Conservation (phyloP, 2,113 vertebrate genomes). For the Synchiropus splendidus region DNA sequence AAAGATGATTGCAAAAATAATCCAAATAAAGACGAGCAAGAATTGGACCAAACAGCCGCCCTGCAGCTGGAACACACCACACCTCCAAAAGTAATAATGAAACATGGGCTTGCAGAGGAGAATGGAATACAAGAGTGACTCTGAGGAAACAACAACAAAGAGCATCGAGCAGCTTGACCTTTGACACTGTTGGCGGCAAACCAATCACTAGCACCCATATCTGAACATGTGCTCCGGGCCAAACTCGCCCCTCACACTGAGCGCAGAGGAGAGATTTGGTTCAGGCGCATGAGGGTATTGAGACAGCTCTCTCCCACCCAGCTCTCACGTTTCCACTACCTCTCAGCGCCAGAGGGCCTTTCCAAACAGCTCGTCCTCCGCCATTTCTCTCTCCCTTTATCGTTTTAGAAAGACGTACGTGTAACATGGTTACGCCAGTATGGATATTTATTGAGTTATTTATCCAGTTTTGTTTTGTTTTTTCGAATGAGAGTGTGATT, state of each 20-base stretch:
- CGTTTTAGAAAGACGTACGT: slow-evolving; percentile 11
- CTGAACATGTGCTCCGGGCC: slow-evolving; percentile 92
- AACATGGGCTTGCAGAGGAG: slow-evolving; percentile 45
- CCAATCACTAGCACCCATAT: slow-evolving; percentile 92
- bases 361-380: slow-evolving; percentile 47
- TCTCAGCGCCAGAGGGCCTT: slow-evolving; percentile 52
- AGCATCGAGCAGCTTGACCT: slow-evolving; percentile 89
- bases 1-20: background rate
- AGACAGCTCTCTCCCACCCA: slow-evolving; percentile 37
- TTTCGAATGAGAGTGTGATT: too few species aligned
- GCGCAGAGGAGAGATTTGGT: slow-evolving; percentile 69
- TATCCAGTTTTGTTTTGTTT: too few species aligned
- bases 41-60: slow-evolving; percentile 24
- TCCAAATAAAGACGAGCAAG: slow-evolving; percentile 17
- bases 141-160: slow-evolving; percentile 65
- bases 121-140: slow-evolving; percentile 59
- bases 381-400: slow-evolving; percentile 26
- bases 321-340: slow-evolving; percentile 41
- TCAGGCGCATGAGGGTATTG: slow-evolving; percentile 46
- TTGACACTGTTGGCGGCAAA: slow-evolving; percentile 83
- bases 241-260: slow-evolving; percentile 80
- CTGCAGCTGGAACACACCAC: slow-evolving; percentile 15
- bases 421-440: too few species aligned
- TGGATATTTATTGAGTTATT: too few species aligned
- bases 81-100: slow-evolving; percentile 41